Evolutionary conservation across 2,797 vertebrate genomes (phyloP).

Genomic region (Pristis pectinata): DNA sequence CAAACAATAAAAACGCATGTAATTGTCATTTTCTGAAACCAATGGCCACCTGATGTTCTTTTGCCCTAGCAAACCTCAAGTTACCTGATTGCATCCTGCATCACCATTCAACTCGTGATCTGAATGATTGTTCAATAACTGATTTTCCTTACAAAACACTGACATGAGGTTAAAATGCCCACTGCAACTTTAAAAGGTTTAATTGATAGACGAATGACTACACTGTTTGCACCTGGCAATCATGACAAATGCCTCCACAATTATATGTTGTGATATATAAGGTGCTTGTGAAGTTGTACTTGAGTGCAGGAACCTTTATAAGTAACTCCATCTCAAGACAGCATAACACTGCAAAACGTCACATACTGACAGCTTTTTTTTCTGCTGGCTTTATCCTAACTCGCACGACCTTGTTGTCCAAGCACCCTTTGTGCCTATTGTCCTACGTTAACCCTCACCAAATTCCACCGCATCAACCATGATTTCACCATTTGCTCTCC

Average conservation of each 20-base stretch:
- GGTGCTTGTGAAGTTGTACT: background rate
- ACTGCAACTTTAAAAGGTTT: background rate
- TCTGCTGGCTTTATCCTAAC: background rate
- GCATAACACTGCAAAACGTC: background rate
- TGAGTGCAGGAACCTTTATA: background rate
- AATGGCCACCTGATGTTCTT: background rate
- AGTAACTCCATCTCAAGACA: background rate
- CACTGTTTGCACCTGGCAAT: background rate
- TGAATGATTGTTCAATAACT: background rate
- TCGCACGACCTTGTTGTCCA: too few relatives aligned
- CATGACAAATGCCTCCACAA: background rate
- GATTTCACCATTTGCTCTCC: too few relatives aligned
- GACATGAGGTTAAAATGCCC: background rate
- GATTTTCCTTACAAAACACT: background rate
- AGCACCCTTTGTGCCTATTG: too few relatives aligned
- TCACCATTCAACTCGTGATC: background rate
- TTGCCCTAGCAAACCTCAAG: background rate
- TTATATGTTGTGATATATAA: too few relatives aligned
- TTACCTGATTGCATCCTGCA: background rate
- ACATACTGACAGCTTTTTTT: background rate
- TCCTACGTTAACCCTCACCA: too few relatives aligned
- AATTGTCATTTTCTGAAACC: background rate
- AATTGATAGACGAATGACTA: background rate
- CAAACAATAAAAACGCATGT: background rate
- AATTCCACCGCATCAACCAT: too few relatives aligned